Evolutionary conservation across 1,140 invertebrate genomes (phyloP).

Genomic region (Arion vulgaris): DNA sequence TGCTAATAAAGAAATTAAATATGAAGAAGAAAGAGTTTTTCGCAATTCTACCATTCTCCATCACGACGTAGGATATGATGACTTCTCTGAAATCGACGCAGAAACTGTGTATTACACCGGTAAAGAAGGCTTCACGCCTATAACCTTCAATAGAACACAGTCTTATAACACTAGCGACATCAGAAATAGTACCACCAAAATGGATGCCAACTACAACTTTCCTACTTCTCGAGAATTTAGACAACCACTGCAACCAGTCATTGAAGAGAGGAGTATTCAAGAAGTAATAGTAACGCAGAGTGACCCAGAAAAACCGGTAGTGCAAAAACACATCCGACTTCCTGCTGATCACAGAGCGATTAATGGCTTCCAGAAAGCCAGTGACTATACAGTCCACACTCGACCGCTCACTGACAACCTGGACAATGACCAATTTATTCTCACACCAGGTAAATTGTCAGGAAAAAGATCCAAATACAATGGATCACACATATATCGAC

Average conservation of each 20-base stretch:
- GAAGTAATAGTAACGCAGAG: not conserved
- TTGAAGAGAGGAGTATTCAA: not conserved
- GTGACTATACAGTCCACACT: slow-evolving; percentile 11
- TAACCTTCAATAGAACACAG: not conserved
- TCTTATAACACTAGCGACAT: not conserved
- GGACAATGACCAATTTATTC: not conserved
- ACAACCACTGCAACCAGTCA: not conserved
- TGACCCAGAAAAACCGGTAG: not conserved
- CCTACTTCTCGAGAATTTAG: not conserved
- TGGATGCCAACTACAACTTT: not conserved
- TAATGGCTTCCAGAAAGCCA: not conserved
- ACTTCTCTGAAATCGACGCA: not conserved
- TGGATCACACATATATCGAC: slow-evolving; percentile 10
- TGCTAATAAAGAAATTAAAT: no score
- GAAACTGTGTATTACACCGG: slow-evolving; percentile 26
- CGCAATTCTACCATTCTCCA: not conserved
- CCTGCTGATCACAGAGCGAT: not conserved
- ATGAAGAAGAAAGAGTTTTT: not conserved
- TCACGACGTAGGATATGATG: not conserved
- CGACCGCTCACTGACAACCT: not conserved
- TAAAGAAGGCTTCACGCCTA: not conserved
- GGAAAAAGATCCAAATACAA: slow-evolving; percentile 18
- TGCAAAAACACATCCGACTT: not conserved
- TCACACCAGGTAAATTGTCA: not conserved
- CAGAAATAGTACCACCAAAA: not conserved